Percentiles rank a stretch among this genome's conserved stretches.
Conservation (phyloP, 1,140 invertebrate species). For the Drosophila nikananu region DNA sequence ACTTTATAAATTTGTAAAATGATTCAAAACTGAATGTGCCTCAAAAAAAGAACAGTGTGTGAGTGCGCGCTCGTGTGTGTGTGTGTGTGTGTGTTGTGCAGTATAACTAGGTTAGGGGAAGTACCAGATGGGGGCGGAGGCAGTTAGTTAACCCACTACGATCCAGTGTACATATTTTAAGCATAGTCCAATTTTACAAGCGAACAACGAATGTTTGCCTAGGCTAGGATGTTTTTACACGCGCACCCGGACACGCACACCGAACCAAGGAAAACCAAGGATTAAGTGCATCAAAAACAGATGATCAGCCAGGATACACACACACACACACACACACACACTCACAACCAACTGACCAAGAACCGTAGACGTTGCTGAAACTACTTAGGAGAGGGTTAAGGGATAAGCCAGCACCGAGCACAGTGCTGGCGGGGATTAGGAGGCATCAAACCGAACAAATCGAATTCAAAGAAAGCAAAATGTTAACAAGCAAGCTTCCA, state of each 20-base stretch:
- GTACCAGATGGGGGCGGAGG: neutral
- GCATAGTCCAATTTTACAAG: conserved; percentile 78
- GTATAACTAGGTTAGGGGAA: conserved; percentile 56
- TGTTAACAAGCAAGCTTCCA: conserved; percentile 54
- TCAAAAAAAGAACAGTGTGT: conserved; percentile 46
- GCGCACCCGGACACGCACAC: conserved; percentile 1
- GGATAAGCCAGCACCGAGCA: neutral
- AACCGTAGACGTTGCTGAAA: conserved; percentile 40
- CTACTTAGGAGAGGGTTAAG: conserved; percentile 17
- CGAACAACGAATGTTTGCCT: conserved; percentile 31
- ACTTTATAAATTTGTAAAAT: conserved; percentile 77
- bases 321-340: conserved; percentile 1
- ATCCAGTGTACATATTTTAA: conserved; percentile 56
- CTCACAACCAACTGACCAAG: conserved; percentile 31
- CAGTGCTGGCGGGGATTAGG: neutral
- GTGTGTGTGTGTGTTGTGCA: conserved; percentile 42
- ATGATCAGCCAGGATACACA: neutral
- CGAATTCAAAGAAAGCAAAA: conserved; percentile 52
- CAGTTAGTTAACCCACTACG: conserved; percentile 39
- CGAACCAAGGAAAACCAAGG: neutral
- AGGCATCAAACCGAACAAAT: conserved; percentile 29
- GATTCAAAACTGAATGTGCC: conserved; percentile 82
- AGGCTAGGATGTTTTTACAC: conserved; percentile 61
- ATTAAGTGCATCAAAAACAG: conserved; percentile 10
- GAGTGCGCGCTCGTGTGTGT: conserved; percentile 26